Conservation (phyloP, 2,888 invertebrate genomes). For the Cataglyphis cursor region DNA sequence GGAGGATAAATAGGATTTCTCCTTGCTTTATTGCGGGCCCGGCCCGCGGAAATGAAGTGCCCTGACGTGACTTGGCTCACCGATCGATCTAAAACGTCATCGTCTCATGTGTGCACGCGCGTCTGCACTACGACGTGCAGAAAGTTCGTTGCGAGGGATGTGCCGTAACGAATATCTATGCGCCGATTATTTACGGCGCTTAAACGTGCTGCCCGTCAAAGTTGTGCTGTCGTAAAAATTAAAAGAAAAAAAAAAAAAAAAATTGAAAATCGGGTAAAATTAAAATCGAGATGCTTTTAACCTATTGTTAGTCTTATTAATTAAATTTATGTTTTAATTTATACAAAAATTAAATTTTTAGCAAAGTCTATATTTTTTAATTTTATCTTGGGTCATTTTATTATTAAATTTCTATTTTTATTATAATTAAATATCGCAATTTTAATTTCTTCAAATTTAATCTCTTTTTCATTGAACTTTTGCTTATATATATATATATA, state of each 20-base stretch:
- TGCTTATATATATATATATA: neutral
- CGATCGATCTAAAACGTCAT: constrained; percentile 43
- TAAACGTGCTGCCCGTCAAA: neutral
- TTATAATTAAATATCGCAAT: neutral
- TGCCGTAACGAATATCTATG: constrained; percentile 30
- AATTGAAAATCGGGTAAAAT: neutral
- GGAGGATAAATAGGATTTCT: constrained; percentile 50
- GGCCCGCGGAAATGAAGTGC: constrained; percentile 55
- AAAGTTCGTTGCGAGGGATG: constrained; percentile 16
- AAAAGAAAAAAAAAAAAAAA: neutral
- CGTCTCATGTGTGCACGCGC: constrained; percentile 13
- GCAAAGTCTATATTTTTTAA: neutral
- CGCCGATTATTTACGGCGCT: constrained; percentile 32
- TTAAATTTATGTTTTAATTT: neutral
- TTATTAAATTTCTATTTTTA: constrained; percentile 4
- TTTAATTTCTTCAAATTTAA: neutral
- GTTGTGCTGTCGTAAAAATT: neutral
- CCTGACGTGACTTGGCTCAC: constrained; percentile 51
- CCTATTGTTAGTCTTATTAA: neutral
- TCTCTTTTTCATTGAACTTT: neutral
- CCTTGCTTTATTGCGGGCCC: constrained; percentile 48
- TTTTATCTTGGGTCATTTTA: neutral
- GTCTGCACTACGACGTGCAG: constrained; percentile 13
- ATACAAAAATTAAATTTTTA: neutral
- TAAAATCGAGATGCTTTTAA: neutral